A percentile compares a stretch with the other conserved stretches of the same genome.
These are phyloP conservation scores for Macrosoma leucophasiata DNA, from an alignment of 2,888 invertebrate genomes.

Conservation along the genomic window DNA sequence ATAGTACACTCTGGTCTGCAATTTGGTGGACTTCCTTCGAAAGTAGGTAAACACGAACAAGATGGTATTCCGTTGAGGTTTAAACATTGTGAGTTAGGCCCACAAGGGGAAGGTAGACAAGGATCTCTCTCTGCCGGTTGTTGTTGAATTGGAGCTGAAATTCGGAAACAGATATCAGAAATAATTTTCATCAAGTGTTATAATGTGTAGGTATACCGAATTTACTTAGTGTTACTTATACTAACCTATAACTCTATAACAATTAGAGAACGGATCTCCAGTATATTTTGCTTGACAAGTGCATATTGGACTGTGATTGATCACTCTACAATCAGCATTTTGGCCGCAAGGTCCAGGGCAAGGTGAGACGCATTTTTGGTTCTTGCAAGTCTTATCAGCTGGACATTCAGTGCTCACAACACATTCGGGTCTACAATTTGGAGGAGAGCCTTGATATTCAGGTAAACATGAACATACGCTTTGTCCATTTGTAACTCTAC, in stretches of 20 bases:
- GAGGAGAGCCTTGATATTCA: conserved; percentile 80
- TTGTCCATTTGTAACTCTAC: conserved; percentile 73
- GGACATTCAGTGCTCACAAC: conserved; percentile 82
- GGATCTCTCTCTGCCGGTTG: conserved; percentile 69
- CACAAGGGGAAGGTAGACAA: conserved; percentile 82
- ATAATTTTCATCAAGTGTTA: too few species aligned
- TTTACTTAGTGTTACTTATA: background rate
- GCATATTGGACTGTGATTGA: conserved; percentile 83
- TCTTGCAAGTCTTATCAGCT: conserved; percentile 78
- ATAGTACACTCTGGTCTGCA: conserved; percentile 81
- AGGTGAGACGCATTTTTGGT: conserved; percentile 82
- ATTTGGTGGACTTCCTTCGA: conserved; percentile 79
- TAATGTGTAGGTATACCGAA: too few species aligned
- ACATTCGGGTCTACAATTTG: conserved; percentile 84
- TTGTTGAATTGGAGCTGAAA: conserved; percentile 48
- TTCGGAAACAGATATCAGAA: conserved; percentile 8
- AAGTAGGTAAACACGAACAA: conserved; percentile 78
- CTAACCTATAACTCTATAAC: conserved; percentile 68
- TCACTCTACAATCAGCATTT: conserved; percentile 81
- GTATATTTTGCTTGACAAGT: conserved; percentile 77
- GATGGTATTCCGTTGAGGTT: conserved; percentile 72
- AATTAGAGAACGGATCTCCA: conserved; percentile 81
- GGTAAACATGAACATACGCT: conserved; percentile 83
- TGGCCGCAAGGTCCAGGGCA: conserved; percentile 83
- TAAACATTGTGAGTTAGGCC: conserved; percentile 77